phyloP scores from a whole-genome alignment of 2,888 invertebrate species.

The Melanchra persicariae region DNA sequence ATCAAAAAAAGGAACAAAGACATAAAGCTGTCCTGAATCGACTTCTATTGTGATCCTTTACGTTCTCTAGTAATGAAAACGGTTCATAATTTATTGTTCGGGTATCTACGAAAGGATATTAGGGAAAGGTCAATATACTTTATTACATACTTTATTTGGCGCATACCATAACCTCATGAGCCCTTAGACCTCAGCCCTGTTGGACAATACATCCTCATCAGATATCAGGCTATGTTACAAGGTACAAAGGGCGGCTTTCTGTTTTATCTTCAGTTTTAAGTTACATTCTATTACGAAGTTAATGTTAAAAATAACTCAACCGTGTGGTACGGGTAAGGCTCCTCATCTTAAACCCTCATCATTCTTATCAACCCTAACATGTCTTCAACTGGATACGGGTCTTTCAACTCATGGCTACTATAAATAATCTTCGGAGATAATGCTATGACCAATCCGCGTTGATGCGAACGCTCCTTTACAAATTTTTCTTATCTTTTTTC shows the following conservation, averaged over 20 bases:
- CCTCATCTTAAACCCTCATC: conserved; percentile 43
- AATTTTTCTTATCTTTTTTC: not conserved
- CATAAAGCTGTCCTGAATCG: too few relatives aligned
- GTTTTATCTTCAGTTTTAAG: not conserved
- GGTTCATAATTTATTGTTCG: too few relatives aligned
- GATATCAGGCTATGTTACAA: not conserved
- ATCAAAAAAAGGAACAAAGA: too few relatives aligned
- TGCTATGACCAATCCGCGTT: not conserved
- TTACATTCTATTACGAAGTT: conserved; percentile 10
- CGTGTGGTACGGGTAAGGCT: not conserved
- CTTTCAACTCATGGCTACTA: conserved; percentile 10
- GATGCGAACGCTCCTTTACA: not conserved
- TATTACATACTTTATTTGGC: too few relatives aligned
- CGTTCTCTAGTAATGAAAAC: too few relatives aligned
- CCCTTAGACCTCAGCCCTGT: not conserved
- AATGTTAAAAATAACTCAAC: conserved; percentile 28
- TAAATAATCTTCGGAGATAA: conserved; percentile 17
- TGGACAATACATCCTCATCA: not conserved
- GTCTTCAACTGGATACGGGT: conserved; percentile 18
- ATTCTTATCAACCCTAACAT: conserved; percentile 13
- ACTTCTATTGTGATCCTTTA: too few relatives aligned
- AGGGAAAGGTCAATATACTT: too few relatives aligned
- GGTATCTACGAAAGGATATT: too few relatives aligned
- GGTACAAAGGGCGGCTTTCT: not conserved
- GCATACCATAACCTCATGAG: too few relatives aligned